Conservation (phyloP, 2,113 vertebrate genomes). For the Agapornis roseicollis region DNA sequence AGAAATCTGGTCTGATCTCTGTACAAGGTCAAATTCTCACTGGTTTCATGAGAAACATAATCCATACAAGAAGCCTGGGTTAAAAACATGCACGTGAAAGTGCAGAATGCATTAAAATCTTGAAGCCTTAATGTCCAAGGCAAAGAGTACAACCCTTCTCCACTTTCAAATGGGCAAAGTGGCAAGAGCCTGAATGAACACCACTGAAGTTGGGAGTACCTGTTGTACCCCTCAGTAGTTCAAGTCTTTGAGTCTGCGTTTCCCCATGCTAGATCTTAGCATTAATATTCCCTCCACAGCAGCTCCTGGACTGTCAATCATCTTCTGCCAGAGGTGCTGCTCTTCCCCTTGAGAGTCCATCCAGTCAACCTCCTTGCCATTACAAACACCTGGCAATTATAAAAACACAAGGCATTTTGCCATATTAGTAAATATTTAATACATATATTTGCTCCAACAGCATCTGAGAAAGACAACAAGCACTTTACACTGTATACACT, state of each 20-base stretch:
- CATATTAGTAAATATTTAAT: not conserved
- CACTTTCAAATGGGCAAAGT: not conserved
- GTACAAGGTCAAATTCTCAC: not conserved
- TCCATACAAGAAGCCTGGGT: not conserved
- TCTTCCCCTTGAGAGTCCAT: constrained; percentile 95
- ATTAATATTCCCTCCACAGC: constrained; percentile 90
- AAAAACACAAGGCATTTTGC: not conserved
- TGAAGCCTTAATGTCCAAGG: not conserved
- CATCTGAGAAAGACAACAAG: not conserved
- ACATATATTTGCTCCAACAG: not conserved
- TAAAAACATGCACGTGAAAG: not conserved
- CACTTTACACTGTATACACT: not conserved
- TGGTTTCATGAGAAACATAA: not conserved
- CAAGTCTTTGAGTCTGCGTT: constrained; percentile 62
- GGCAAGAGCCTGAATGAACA: not conserved
- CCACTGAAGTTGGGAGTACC: not conserved
- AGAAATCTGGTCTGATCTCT: not conserved
- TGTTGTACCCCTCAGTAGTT: not conserved
- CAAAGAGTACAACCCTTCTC: not conserved
- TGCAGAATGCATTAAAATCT: constrained; percentile 35
- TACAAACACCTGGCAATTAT: constrained; percentile 81
- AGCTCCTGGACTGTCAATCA: constrained; percentile 88
- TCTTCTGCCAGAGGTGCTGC: constrained; percentile 89
- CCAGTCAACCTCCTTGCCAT: constrained; percentile 91
- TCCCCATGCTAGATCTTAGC: constrained; percentile 93